phyloP scores from a whole-genome alignment of 2,888 invertebrate species.

The Trachelus troglodyta region DNA sequence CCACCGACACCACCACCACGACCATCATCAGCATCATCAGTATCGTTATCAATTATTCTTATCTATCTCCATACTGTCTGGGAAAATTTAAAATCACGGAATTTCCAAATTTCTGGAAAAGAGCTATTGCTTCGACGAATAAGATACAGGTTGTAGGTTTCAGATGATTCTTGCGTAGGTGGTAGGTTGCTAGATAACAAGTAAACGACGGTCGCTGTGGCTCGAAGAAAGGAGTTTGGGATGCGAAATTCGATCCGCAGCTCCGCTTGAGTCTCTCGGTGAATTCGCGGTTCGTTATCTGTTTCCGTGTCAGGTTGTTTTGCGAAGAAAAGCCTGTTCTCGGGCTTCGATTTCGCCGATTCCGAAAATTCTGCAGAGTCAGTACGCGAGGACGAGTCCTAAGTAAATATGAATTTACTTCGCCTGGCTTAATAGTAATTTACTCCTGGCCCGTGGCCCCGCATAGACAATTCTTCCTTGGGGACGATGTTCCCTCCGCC shows the following conservation, averaged over 20 bases:
- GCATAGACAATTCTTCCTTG: neutral
- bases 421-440: neutral
- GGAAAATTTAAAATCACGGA: no score
- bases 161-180: no score
- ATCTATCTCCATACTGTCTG: no score
- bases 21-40: no score
- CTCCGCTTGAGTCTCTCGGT: neutral
- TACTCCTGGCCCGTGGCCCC: neutral
- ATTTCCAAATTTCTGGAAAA: no score
- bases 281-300: neutral
- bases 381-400: neutral
- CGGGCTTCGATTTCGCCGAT: neutral
- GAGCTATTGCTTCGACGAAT: no score
- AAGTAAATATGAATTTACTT: neutral
- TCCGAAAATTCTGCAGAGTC: neutral
- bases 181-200: no score
- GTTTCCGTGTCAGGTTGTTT: neutral
- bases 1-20: no score
- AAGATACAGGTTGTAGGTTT: no score
- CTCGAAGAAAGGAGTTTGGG: neutral
- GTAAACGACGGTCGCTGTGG: no score
- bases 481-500: neutral
- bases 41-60: no score
- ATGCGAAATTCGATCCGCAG: neutral
- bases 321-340: neutral